Percentiles rank a stretch among this genome's conserved stretches.
Conservation (phyloP, 2,888 invertebrate species). For the Polia nebulosa region DNA sequence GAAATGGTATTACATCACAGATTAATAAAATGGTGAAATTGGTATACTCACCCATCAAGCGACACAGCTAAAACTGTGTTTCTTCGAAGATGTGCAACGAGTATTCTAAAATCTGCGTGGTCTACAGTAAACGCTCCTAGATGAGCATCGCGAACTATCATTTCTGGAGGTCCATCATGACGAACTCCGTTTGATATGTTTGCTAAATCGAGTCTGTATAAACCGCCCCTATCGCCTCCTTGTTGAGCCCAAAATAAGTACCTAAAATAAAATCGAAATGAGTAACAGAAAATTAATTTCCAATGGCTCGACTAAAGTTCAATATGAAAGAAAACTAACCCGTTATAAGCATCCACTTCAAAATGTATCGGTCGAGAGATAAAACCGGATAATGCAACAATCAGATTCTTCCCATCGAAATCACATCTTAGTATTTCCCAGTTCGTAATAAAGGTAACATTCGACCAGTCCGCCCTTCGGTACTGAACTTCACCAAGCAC, state of each 20-base stretch:
- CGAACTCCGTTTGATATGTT: slow-evolving; percentile 94
- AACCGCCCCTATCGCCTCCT: slow-evolving; percentile 91
- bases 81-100: slow-evolving; percentile 93
- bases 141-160: slow-evolving; percentile 92
- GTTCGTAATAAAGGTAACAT: slow-evolving; percentile 76
- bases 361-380: slow-evolving; percentile 94
- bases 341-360: slow-evolving; percentile 98
- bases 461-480: slow-evolving; percentile 77
- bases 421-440: slow-evolving; percentile 95
- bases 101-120: slow-evolving; percentile 94
- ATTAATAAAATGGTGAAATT: neutral
- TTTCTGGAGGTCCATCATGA: slow-evolving; percentile 92
- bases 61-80: slow-evolving; percentile 96
- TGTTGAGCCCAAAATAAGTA: slow-evolving; percentile 95
- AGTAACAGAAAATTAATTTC: neutral
- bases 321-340: slow-evolving; percentile 86
- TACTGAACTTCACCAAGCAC: slow-evolving; percentile 94
- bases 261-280: slow-evolving; percentile 78
- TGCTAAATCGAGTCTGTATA: slow-evolving; percentile 94
- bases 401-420: slow-evolving; percentile 93
- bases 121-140: slow-evolving; percentile 96
- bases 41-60: slow-evolving; percentile 94
- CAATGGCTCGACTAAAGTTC: neutral
- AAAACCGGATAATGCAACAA: slow-evolving; percentile 93
- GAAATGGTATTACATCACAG: no score